A percentile compares a stretch with the other conserved stretches of the same genome.
phyloP scores from a whole-genome alignment of 2,888 invertebrate genomes.

The Agonopterix alstromeriana region DNA sequence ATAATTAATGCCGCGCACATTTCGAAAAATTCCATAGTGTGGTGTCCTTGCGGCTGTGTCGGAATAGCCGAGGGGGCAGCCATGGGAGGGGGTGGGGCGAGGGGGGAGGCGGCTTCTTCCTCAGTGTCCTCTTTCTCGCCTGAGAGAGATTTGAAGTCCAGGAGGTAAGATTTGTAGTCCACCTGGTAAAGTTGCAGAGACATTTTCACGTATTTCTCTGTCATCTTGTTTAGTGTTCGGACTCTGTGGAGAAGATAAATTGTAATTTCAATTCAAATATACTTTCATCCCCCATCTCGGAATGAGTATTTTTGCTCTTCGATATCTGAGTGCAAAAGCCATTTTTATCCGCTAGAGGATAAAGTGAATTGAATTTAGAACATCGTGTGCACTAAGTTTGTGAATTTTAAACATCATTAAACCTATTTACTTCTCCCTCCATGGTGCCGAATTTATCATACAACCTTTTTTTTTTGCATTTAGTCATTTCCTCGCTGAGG shows the following conservation, averaged over 20 bases:
- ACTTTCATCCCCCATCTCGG: too few relatives aligned
- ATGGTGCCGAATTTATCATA: too few relatives aligned
- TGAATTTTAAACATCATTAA: too few relatives aligned
- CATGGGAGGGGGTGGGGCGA: slow-evolving; percentile 30
- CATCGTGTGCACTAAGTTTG: too few relatives aligned
- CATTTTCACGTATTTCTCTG: slow-evolving; percentile 95
- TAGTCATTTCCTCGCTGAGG: too few relatives aligned
- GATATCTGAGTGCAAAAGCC: too few relatives aligned
- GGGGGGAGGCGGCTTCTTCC: slow-evolving; percentile 41
- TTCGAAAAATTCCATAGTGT: slow-evolving; percentile 99
- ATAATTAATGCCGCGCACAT: slow-evolving; percentile 99
- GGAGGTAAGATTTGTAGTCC: slow-evolving; percentile 96
- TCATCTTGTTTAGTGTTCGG: slow-evolving; percentile 90
- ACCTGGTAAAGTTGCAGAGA: slow-evolving; percentile 99
- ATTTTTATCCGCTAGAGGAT: too few relatives aligned
- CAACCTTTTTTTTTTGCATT: too few relatives aligned
- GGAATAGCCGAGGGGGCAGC: slow-evolving; percentile 35
- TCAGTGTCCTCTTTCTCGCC: slow-evolving; percentile 81
- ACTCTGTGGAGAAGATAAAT: slow-evolving; percentile 76
- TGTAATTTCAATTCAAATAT: too few relatives aligned
- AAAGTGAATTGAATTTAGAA: too few relatives aligned
- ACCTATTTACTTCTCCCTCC: too few relatives aligned
- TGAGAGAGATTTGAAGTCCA: slow-evolving; percentile 97
- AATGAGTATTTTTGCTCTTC: too few relatives aligned
- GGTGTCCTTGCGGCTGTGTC: slow-evolving; percentile 81